Percentiles rank a stretch among this genome's conserved stretches.
Conservation (phyloP, 2,797 vertebrate species). For the Hapalemur alaotrensis region DNA sequence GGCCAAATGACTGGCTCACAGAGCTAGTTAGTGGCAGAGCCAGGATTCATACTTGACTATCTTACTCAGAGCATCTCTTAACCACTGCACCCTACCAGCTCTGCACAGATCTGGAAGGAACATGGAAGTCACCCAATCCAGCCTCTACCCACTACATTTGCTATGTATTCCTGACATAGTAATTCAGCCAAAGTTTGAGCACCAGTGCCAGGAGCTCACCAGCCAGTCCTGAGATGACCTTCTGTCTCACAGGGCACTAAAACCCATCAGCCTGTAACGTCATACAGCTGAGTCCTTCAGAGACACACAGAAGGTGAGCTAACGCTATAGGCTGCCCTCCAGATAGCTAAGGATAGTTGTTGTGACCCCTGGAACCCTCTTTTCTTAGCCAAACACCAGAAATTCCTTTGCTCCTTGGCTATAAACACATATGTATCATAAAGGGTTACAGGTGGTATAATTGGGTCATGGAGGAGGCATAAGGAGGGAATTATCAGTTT, state of each 20-base stretch:
- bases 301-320: not conserved
- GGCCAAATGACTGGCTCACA: not conserved
- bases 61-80: not conserved
- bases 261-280: not conserved
- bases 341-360: not conserved
- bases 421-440: not conserved
- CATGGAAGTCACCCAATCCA: not conserved
- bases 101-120: not conserved
- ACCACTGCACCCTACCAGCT: not conserved
- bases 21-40: not conserved
- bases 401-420: not conserved
- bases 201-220: not conserved
- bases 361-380: not conserved
- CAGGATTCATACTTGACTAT: not conserved
- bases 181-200: not conserved
- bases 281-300: not conserved
- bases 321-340: not conserved
- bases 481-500: not conserved
- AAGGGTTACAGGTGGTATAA: not conserved
- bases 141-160: not conserved
- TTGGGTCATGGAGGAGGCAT: not conserved
- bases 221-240: not conserved
- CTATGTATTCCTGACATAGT: not conserved
- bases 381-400: not conserved
- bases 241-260: not conserved